phyloP scores from a whole-genome alignment of 2,888 invertebrate genomes.

The Biston betularia region DNA sequence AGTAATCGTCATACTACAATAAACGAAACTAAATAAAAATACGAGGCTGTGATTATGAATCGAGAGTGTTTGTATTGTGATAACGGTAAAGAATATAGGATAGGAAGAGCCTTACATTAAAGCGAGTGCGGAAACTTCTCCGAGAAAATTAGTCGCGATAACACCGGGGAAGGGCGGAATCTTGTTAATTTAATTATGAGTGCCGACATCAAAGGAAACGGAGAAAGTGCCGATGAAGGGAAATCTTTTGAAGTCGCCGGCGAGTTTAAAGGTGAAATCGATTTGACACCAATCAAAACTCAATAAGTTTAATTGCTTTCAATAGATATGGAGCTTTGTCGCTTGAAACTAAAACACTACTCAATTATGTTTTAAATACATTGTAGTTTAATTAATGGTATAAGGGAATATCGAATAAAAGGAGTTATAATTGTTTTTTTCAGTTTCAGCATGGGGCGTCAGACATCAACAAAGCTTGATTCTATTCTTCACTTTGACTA shows the following conservation, averaged over 20 bases:
- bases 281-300: conserved; percentile 22
- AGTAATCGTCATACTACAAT: neutral
- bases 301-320: conserved; percentile 11
- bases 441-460: conserved; percentile 67
- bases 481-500: conserved; percentile 84
- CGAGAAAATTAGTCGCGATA: conserved; percentile 24
- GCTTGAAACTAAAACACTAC: too few relatives aligned
- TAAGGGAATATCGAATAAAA: neutral
- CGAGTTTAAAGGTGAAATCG: conserved; percentile 37
- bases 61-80: conserved; percentile 31
- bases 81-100: conserved; percentile 29
- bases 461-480: conserved; percentile 87
- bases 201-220: conserved; percentile 18
- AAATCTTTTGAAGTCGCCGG: conserved; percentile 27
- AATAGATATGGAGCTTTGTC: neutral
- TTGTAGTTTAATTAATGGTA: too few relatives aligned
- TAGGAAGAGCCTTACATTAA: conserved; percentile 15
- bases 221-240: conserved; percentile 18
- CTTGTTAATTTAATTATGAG: conserved; percentile 33
- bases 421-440: neutral
- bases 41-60: neutral
- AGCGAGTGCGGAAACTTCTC: neutral
- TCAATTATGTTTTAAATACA: too few relatives aligned
- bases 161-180: conserved; percentile 15
- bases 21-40: conserved; percentile 7